These are phyloP conservation scores for Papilio machaon DNA, from an alignment of 1,140 invertebrate species.

Conservation along the genomic window DNA sequence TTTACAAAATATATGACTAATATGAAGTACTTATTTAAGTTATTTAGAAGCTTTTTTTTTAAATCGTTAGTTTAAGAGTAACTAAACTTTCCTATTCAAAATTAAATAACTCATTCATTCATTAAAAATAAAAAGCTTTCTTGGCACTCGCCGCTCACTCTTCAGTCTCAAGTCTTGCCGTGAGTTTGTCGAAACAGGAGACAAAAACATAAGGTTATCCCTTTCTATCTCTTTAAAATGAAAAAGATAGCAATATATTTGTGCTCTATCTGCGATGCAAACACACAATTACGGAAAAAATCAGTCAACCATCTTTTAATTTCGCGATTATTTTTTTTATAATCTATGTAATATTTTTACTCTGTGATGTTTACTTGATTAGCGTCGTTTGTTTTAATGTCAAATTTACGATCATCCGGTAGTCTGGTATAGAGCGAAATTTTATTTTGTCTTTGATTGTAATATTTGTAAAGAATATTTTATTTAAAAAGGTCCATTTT, in stretches of 20 bases:
- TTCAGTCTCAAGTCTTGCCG: slow-evolving; percentile 47
- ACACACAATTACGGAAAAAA: slow-evolving; percentile 37
- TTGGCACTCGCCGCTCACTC: slow-evolving; percentile 39
- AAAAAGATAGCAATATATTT: background rate
- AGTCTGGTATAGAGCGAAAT: background rate
- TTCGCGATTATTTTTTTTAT: slow-evolving; percentile 8
- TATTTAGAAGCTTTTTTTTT: slow-evolving; percentile 38
- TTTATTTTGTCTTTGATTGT: background rate
- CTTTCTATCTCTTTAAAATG: background rate
- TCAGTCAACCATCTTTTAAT: slow-evolving; percentile 44
- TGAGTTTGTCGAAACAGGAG: background rate
- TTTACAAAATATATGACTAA: slow-evolving; percentile 41
- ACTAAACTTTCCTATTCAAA: background rate
- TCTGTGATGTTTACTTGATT: slow-evolving; percentile 12
- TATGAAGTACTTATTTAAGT: slow-evolving; percentile 55
- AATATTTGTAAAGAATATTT: background rate
- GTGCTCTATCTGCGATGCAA: background rate
- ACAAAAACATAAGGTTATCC: background rate
- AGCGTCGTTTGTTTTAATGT: background rate
- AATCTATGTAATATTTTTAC: slow-evolving; percentile 17
- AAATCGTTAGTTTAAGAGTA: slow-evolving; percentile 38
- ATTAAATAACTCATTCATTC: slow-evolving; percentile 24
- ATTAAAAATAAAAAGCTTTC: slow-evolving; percentile 30
- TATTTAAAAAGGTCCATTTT: background rate
- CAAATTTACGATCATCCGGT: background rate